A percentile compares a stretch with the other conserved stretches of the same genome.
Evolutionary conservation across 1,140 invertebrate species (phyloP).

Genomic region (Aphis gossypii): DNA sequence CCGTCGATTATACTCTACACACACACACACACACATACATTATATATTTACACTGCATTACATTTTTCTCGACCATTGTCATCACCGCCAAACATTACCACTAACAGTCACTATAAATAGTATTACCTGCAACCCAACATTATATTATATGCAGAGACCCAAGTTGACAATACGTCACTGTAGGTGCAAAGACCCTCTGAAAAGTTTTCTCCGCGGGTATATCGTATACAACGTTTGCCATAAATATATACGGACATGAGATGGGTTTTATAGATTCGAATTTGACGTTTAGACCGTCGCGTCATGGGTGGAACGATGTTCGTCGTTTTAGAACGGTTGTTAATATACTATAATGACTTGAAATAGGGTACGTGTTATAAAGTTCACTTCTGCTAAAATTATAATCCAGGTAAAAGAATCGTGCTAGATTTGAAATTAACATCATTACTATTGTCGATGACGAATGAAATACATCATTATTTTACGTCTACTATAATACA

Average conservation of each 20-base stretch:
- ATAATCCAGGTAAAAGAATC: not conserved
- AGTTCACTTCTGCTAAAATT: not conserved
- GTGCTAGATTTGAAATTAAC: not conserved
- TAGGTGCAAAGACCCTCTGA: not conserved
- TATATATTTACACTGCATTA: not conserved
- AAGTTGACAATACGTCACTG: no score
- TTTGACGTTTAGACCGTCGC: not conserved
- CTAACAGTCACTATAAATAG: not conserved
- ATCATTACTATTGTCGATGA: not conserved
- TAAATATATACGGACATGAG: not conserved
- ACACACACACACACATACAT: no score
- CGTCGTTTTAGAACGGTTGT: not conserved
- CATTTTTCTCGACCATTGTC: not conserved
- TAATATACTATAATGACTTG: not conserved
- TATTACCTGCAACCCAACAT: not conserved
- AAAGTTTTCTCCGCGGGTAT: not conserved
- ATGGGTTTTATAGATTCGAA: no score
- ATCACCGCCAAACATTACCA: not conserved
- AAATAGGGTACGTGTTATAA: no score
- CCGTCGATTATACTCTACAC: not conserved
- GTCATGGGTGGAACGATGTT: not conserved
- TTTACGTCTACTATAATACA: not conserved
- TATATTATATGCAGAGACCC: not conserved
- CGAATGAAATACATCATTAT: not conserved
- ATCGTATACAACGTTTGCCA: not conserved